A percentile compares a stretch with the other conserved stretches of the same genome.
Evolutionary conservation across 2,888 invertebrate species (phyloP).

Genomic region (Argyresthia albistria): DNA sequence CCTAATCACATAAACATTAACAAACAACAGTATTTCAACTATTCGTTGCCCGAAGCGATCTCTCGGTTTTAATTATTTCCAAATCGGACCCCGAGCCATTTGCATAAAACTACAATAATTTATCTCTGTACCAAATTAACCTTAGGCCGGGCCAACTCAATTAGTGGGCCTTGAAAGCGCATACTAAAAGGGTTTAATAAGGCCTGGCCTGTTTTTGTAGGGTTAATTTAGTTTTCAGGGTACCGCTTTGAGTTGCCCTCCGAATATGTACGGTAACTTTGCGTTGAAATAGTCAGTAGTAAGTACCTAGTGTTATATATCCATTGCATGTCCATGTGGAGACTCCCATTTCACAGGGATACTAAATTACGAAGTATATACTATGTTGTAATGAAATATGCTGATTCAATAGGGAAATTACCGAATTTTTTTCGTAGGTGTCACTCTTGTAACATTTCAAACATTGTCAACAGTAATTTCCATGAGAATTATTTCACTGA

Average conservation of each 20-base stretch:
- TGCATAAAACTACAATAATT: conserved; percentile 68
- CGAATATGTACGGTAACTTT: too few species aligned
- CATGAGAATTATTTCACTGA: too few species aligned
- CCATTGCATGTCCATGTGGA: too few species aligned
- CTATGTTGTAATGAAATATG: too few species aligned
- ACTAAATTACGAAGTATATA: too few species aligned
- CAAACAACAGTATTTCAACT: conserved; percentile 37
- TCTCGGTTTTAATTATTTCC: conserved; percentile 64
- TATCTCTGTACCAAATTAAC: conserved; percentile 62
- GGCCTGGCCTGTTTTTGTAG: conserved; percentile 12
- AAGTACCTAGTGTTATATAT: too few species aligned
- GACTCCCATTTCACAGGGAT: too few species aligned
- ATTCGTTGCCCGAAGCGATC: conserved; percentile 38
- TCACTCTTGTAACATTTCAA: too few species aligned
- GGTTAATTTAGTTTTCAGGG: conserved; percentile 10
- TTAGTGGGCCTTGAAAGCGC: conserved; percentile 50
- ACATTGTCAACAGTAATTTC: too few species aligned
- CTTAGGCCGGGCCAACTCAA: conserved; percentile 50
- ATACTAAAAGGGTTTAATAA: conserved; percentile 67
- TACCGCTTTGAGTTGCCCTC: background rate
- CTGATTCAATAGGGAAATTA: too few species aligned
- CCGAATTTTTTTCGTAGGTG: too few species aligned
- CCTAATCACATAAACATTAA: conserved; percentile 57
- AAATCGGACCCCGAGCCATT: conserved; percentile 43
- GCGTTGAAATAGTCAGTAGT: too few species aligned